Evolutionary conservation across 2,888 invertebrate species (phyloP).

Genomic region (Drosophila rellima): DNA sequence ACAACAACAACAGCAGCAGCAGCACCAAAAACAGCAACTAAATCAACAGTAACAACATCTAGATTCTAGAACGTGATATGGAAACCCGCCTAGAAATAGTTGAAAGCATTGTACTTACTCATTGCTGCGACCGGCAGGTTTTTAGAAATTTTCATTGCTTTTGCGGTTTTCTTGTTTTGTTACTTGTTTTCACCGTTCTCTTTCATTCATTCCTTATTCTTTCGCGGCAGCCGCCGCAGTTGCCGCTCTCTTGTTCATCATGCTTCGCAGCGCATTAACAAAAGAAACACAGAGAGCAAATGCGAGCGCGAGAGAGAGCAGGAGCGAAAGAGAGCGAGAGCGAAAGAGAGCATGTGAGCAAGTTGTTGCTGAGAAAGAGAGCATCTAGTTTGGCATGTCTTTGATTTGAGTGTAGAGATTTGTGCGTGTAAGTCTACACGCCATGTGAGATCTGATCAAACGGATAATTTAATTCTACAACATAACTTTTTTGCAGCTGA

Average conservation of each 20-base stretch:
- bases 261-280: constrained; percentile 33
- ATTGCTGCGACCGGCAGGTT: constrained; percentile 39
- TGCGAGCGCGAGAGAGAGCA: not conserved
- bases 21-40: constrained; percentile 7
- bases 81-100: constrained; percentile 45
- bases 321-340: constrained; percentile 13
- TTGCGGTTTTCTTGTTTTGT: constrained; percentile 42
- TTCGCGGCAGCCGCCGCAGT: constrained; percentile 21
- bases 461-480: not conserved
- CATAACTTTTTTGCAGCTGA: no score
- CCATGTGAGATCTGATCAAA: constrained; percentile 1
- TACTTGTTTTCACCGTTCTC: constrained; percentile 41
- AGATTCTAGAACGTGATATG: constrained; percentile 10
- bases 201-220: constrained; percentile 24
- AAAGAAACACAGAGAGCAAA: constrained; percentile 6
- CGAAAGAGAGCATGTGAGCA: constrained; percentile 15
- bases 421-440: constrained; percentile 27
- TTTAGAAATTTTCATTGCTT: constrained; percentile 44
- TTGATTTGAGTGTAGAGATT: constrained; percentile 32
- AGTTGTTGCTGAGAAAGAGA: constrained; percentile 7
- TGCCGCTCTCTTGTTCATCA: constrained; percentile 31
- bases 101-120: constrained; percentile 2
- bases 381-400: constrained; percentile 24
- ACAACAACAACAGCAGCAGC: constrained; percentile 10
- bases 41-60: constrained; percentile 2